Base-by-base conservation (phyloP, 64 coral and sea anemone genomes). In the Pocillopora verrucosa region DNA sequence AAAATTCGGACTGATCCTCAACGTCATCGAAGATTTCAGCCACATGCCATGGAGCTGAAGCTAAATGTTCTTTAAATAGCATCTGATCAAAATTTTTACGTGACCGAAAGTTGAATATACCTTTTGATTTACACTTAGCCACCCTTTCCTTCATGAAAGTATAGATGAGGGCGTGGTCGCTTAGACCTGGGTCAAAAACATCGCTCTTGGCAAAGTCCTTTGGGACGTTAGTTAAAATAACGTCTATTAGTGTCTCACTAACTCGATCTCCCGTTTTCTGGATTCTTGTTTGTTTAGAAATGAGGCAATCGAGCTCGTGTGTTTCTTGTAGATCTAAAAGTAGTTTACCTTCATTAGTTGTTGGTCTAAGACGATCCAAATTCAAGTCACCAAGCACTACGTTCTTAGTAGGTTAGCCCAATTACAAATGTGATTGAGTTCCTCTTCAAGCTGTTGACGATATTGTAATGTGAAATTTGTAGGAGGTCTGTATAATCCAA, bases 121-220 rank as follows among this genome's bases (percentile, higher is more conserved):
- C 82, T 87, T 76, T 94, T 17, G 72, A 20, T 56, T 15, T 35
- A 34, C 9, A 36, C 34, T 13, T 81, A 7, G 19, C 58, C 34
- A 80, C 80, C 41, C 74, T 94, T 65, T 86, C 81, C 9, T 34
- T 56, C 65, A 94, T 80, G 24, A 90, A 75, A 25, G 56, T 34
- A 90, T 94, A 90, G 9, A 94, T 63, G 17, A 87, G 24, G 22
- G 83, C 15, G 15, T 91, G 93, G 51, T 91, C 88, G 74, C 86
- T 93, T 11, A 93, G 60, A n/a, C 72, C 65, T 58, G 80, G 70
- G 11, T 92, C 59, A 36, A 73, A 76, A 1, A 75, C n/a, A 4
- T 68, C 76, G 36, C 84, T 61, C 13, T 60, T 20, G 11, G 59
- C 58, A 61, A 93, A 93, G 9, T 74, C 34, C 10, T 75, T 64